phyloP scores from a whole-genome alignment of 1,140 invertebrate genomes.

The Ooceraea biroi region DNA sequence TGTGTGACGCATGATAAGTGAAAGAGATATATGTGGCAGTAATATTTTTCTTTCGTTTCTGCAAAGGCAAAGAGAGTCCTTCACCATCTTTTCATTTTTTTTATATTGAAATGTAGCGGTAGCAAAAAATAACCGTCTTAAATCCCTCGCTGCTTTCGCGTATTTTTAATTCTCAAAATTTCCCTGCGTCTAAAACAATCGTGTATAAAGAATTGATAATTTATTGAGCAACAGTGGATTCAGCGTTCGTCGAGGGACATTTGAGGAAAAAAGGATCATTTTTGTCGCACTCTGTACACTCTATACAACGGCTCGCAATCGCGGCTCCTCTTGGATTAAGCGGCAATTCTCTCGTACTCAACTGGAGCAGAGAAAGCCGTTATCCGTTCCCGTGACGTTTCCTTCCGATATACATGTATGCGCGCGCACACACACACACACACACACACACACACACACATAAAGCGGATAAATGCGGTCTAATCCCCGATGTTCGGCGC shows the following conservation, averaged over 20 bases:
- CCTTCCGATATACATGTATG: constrained; percentile 10
- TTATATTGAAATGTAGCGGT: no score
- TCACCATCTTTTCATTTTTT: not conserved
- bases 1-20: no score
- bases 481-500: constrained; percentile 9
- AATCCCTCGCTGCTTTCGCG: no score
- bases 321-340: not conserved
- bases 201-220: not conserved
- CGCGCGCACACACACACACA: no score
- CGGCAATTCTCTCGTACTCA: not conserved
- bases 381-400: constrained; percentile 26
- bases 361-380: constrained; percentile 51
- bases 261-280: not conserved
- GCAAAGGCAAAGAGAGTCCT: no score
- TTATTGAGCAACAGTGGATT: not conserved
- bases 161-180: not conserved
- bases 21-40: no score
- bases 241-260: no score
- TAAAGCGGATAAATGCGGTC: constrained; percentile 32
- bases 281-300: not conserved
- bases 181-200: not conserved
- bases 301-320: not conserved
- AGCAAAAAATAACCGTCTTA: no score
- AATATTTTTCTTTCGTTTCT: no score
- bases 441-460: no score